Evolutionary conservation across 2,113 vertebrate genomes (phyloP).

Genomic region (Aleadryas rufinucha): DNA sequence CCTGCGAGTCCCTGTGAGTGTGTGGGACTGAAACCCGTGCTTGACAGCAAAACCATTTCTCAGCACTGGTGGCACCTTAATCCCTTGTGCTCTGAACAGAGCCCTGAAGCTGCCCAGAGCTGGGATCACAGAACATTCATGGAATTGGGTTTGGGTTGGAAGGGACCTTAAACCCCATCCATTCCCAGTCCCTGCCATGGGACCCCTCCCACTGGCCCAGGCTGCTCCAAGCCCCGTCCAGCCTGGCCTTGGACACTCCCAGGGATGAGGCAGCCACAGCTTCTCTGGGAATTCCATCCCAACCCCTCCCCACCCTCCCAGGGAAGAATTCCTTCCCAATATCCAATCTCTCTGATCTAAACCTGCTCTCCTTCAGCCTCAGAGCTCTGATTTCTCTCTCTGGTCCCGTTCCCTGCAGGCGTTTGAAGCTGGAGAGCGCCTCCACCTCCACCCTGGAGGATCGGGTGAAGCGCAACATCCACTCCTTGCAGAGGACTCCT

Average conservation of each 20-base stretch:
- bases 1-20: background rate
- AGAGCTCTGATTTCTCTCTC: background rate
- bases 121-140: background rate
- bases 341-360: accelerated
- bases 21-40: background rate
- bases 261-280: background rate
- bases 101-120: background rate
- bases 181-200: background rate
- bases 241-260: background rate
- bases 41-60: background rate
- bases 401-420: slow-evolving; percentile 60
- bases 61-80: background rate
- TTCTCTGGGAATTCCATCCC: background rate
- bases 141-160: background rate
- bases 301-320: background rate
- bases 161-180: background rate
- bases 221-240: background rate
- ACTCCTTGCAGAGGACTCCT: slow-evolving; percentile 92
- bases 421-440: slow-evolving; percentile 91
- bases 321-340: background rate
- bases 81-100: background rate
- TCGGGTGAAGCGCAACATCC: slow-evolving; percentile 92
- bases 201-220: accelerated
- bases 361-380: background rate
- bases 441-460: slow-evolving; percentile 89